Conservation (phyloP, 2,888 invertebrate genomes). For the Entomobrya proxima region DNA sequence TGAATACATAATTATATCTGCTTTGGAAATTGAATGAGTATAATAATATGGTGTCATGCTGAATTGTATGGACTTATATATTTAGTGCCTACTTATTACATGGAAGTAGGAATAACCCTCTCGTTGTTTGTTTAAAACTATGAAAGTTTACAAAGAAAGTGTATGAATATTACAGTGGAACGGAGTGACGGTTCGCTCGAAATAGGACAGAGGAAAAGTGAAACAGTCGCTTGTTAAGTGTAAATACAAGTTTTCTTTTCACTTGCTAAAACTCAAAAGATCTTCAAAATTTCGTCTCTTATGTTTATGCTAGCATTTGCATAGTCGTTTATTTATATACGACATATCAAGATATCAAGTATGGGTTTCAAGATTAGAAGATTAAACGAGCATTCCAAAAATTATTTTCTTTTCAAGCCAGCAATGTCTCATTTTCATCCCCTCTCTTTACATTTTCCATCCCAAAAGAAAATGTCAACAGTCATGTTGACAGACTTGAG, state of each 20-base stretch:
- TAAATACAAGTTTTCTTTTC: constrained; percentile 21
- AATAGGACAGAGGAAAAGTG: background rate
- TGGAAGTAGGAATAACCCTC: background rate
- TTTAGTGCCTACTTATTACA: background rate
- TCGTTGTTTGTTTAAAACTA: constrained; percentile 19
- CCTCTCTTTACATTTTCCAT: background rate
- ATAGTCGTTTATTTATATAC: background rate
- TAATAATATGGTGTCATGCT: constrained; percentile 19
- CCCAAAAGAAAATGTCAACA: constrained; percentile 27
- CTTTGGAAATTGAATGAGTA: background rate
- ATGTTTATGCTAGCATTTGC: background rate
- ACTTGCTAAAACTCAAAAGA: constrained; percentile 11
- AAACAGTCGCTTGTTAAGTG: constrained; percentile 10
- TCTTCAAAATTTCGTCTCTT: constrained; percentile 8
- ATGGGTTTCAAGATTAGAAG: background rate
- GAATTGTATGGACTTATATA: background rate
- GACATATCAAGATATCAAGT: too few species aligned
- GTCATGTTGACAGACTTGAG: background rate
- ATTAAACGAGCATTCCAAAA: constrained; percentile 15
- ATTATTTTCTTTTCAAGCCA: constrained; percentile 6
- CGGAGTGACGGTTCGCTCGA: background rate
- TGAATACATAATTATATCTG: too few species aligned
- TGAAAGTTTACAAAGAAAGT: background rate
- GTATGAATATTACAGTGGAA: constrained; percentile 22
- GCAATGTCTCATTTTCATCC: background rate